Conservation (phyloP, 2,888 invertebrate genomes). For the Drosophila testacea region DNA sequence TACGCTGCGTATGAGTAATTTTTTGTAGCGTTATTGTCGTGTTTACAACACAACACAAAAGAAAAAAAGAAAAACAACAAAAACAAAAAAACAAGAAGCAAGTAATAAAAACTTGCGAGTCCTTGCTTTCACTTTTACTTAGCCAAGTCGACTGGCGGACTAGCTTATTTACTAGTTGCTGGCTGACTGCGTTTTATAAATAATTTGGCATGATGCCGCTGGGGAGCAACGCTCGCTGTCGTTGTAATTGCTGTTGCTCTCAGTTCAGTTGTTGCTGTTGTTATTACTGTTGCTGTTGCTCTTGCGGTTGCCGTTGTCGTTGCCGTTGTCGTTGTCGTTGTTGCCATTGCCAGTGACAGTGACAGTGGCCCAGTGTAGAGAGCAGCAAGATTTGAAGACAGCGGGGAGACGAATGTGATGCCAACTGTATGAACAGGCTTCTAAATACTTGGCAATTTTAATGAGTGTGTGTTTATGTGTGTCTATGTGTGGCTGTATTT, state of each 20-base stretch:
- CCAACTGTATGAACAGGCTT: conserved; percentile 2
- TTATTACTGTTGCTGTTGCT: conserved; percentile 19
- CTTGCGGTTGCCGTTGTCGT: conserved; percentile 30
- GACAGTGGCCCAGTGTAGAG: conserved; percentile 11
- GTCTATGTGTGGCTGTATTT: conserved; percentile 4
- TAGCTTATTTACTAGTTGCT: conserved; percentile 72
- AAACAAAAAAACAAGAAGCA: not conserved
- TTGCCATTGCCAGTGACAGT: conserved; percentile 31
- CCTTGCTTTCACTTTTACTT: conserved; percentile 48
- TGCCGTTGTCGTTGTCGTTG: conserved; percentile 37
- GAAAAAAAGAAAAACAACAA: not conserved
- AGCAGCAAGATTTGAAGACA: not conserved
- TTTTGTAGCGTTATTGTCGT: conserved; percentile 13
- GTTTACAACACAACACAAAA: conserved; percentile 32
- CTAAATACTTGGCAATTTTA: not conserved
- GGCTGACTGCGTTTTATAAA: conserved; percentile 61
- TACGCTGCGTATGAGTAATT: conserved; percentile 45
- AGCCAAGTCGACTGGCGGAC: conserved; percentile 3
- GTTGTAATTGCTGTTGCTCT: conserved; percentile 10
- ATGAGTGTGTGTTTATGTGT: conserved; percentile 1
- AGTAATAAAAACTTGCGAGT: conserved; percentile 10
- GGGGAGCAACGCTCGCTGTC: conserved; percentile 52
- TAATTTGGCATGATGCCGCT: conserved; percentile 64
- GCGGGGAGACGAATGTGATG: conserved; percentile 4
- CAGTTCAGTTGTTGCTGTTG: not conserved